These are phyloP conservation scores for Tetrao urogallus DNA, from an alignment of 2,113 vertebrate genomes.

Conservation along the genomic window DNA sequence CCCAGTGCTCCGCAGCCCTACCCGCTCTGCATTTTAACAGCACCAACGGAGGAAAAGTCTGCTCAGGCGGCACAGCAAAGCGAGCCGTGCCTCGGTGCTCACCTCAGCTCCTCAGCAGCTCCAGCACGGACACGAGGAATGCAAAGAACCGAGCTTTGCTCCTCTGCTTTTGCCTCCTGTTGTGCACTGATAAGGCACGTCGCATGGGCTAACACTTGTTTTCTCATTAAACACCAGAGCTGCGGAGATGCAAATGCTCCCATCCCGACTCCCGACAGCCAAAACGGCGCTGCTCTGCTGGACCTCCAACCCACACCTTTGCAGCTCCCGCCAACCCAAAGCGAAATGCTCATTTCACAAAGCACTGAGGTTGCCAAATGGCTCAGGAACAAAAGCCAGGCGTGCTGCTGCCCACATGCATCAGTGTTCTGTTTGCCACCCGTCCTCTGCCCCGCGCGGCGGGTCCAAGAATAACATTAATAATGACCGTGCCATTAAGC, in stretches of 20 bases:
- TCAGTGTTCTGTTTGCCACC: constrained; percentile 39
- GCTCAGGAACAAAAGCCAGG: neutral
- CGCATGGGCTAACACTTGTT: too few relatives aligned
- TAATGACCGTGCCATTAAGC: constrained; percentile 74
- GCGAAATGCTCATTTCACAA: neutral
- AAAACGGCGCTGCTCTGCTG: neutral
- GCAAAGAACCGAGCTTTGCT: too few relatives aligned
- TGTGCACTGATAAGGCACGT: too few relatives aligned
- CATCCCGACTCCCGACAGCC: accelerated
- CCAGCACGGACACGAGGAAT: too few relatives aligned
- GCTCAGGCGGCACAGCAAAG: neutral
- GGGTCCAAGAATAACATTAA: constrained; percentile 79
- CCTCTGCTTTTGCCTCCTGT: too few relatives aligned
- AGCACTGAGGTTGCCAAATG: neutral
- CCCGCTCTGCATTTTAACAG: neutral
- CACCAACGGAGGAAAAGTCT: neutral
- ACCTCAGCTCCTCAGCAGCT: too few relatives aligned
- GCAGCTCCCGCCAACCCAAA: neutral
- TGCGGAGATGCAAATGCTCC: neutral
- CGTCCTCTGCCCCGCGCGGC: constrained; percentile 53
- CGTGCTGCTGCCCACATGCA: neutral
- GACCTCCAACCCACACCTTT: neutral
- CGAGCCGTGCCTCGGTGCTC: too few relatives aligned
- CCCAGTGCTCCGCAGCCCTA: neutral
- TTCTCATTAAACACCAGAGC: too few relatives aligned